Base-by-base conservation (phyloP, 2,888 invertebrate species). In the Leucophenga montana region DNA sequence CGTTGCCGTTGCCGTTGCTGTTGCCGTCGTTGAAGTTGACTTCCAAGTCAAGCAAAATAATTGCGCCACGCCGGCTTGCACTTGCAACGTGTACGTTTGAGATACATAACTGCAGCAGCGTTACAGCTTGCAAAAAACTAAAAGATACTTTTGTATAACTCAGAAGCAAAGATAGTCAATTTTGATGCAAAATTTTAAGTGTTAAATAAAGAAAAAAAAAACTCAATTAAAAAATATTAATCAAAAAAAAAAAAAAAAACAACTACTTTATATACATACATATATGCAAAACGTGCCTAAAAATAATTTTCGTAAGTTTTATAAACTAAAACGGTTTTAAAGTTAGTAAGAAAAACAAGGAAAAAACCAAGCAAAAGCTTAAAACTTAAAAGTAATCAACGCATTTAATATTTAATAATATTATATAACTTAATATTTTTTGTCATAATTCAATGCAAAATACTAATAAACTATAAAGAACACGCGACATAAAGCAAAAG, bases 161-260 rank as follows among this genome's bases (percentile, higher is more conserved):
- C 3, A 33, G 33, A 3, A n/a, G 48, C 4, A 48, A 48, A 48
- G 5, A 31, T 27, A 59, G 59, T 59, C 59, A 59, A 59, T 59
- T 59, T 33, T 27, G 8, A 59, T n/a, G 79, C 67, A 66, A 68
- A 69, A 67, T 64, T 66, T 8, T 64, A 69, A 68, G n/a, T 59
- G n/a, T 59, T 59, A 9, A 54, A 54, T 54, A 56, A 46, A 50
- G 39, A 22, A 71, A 73, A 69, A 57, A 39, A 22, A 69, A 67
- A n/a, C n/a, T n/a, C n/a, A n/a, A n/a, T n/a, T n/a, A n/a, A 78
- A 75, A 77, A 72, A 82, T 80, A 83, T 77, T 76, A 64, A 69
- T 66, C 68, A 68, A 62, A 69, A 62, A 59, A 66, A n/a, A 54
- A 31, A 70, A 13, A 57, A 62, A 9, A 31, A 44, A n/a, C 13